Conservation (phyloP, 2,113 vertebrate species). For the Tenrec ecaudatus region DNA sequence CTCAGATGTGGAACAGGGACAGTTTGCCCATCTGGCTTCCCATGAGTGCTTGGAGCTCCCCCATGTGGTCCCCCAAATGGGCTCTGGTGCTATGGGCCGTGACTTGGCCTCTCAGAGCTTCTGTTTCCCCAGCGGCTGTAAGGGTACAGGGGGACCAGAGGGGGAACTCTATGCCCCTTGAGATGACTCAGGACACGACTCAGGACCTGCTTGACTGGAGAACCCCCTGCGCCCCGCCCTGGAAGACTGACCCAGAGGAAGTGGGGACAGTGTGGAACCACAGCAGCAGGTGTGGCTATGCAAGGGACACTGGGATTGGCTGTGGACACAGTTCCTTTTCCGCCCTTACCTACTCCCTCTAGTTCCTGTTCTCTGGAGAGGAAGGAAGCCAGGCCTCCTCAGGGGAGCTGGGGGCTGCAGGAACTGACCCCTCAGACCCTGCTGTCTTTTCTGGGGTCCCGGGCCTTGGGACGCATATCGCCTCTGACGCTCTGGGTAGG, state of each 20-base stretch:
- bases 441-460: neutral
- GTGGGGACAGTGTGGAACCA: neutral
- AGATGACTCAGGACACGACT: fast-evolving
- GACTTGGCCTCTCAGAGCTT: neutral
- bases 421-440: neutral
- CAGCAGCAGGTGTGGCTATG: constrained; percentile 54
- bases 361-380: constrained; percentile 63
- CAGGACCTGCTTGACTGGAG: neutral
- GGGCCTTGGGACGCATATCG: neutral
- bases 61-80: neutral
- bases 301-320: constrained; percentile 59
- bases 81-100: neutral
- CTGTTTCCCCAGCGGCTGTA: neutral
- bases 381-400: constrained; percentile 62
- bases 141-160: neutral
- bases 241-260: constrained; percentile 37
- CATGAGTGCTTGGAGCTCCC: neutral
- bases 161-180: neutral
- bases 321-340: constrained; percentile 63
- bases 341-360: constrained; percentile 62
- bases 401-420: neutral
- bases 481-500: neutral
- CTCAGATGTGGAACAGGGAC: neutral
- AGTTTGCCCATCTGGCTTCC: neutral
- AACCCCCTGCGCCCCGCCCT: neutral